Base-by-base conservation (phyloP, 2,888 invertebrate genomes). In the Drosophila leonis region DNA sequence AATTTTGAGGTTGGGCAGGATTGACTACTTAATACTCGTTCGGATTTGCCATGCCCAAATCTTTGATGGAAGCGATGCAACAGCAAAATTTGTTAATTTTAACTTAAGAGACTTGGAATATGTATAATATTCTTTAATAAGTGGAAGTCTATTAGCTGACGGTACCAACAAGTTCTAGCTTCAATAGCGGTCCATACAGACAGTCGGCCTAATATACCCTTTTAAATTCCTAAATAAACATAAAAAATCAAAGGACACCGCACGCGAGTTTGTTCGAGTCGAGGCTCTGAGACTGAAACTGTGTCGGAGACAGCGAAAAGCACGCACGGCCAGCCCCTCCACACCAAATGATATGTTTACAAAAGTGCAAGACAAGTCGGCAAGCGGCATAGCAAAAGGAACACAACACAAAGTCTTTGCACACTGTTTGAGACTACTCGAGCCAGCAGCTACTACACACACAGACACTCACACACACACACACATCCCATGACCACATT, bases 291-390 rank as follows among this genome's bases (percentile, higher is more conserved):
- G 51, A 15, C 51, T 24, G 52, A 9, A 39, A 59, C 55, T 31
- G 18, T 13, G n/a, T 12, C 33, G 42, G 60, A 15, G 20, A 35
- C 67, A 37, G 49, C 66, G 63, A 39, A 55, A 39, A 56, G 44
- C 64, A 70, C 60, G 77, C 60, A 42, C 56, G 52, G 51, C 70
- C 27, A 20, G 24, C 39, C 24, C 24, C 29, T 20, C 20, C 4
- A 44, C 15, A 15, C 35, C 9, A 29, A 48, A 29, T 59, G 48
- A 59, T 59, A 59, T 59, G 59, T 65, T 62, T 37, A 64, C 64
- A 12, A 37, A 69, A 85, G 64, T 75, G 79, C 72, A 84, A 62
- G 49, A 41, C 62, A 65, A 62, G n/a, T 39, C 62, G 60, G 57
- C 29, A 37, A 33, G 42, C 33, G 33, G 8, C 15, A 33, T 31